Base-by-base conservation (phyloP, 2,113 vertebrate genomes). In the Apteryx mantelli region DNA sequence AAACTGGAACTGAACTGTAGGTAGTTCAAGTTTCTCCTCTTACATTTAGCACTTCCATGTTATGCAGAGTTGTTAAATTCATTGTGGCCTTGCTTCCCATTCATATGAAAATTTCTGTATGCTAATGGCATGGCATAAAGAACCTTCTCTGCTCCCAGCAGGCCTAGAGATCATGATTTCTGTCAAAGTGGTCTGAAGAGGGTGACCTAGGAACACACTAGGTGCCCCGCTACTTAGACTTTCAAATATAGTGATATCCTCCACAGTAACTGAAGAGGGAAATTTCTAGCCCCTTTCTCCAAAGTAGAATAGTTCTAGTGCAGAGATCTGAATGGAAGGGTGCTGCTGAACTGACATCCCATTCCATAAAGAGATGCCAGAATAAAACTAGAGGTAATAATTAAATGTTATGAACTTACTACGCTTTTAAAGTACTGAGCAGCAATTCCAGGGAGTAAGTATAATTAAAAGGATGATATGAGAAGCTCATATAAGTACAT, bases 71-170 rank as follows among this genome's bases (percentile, higher is more conserved):
- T 81, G 9, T 42, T 46, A 40, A 2, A 16, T 26, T 58, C 61
- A 22, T 71, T 71, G 34, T 91, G 46, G 9, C 8, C 36, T 75
- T 68, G 13, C 6, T 13, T 68, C 11, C 7, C 13, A 21, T 40
- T 79, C 2, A 46, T 76, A 50, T 68, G 13, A 64, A 85, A 85
- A 64, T 60, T 38, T 93, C 34, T 50, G 14, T 73, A 56, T 0
- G 1, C 10, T 52, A 68, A 32, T 1, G 3, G 2, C 4, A 5
- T 25, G 3, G 3, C 17, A 11, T 42, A 32, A 87, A 78, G 12
- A 76, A 34, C 3, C 63, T 34, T 40, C 13, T 66, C 16, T 55
- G 11, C 7, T 40, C 30, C 10, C 36, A 38, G 0, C 3, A 40
- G 9, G 48, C 89, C 34, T 63, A 36, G 20, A 81, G 24, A 13